Conservation (phyloP, 1,140 invertebrate genomes). For the Neodiprion fabricii region DNA sequence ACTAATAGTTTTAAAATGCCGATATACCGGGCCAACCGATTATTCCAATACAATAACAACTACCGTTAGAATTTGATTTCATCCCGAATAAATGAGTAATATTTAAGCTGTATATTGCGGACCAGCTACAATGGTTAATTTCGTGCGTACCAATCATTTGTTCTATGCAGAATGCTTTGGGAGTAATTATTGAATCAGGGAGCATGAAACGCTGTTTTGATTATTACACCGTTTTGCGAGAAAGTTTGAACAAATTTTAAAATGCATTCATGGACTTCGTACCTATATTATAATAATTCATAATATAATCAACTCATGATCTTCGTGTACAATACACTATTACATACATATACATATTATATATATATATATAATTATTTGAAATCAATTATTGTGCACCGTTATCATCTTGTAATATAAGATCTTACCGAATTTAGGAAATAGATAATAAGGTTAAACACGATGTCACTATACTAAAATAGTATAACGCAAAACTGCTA, state of each 20-base stretch:
- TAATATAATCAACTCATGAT: conserved; percentile 33
- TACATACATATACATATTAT: not conserved
- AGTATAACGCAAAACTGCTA: not conserved
- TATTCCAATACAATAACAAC: conserved; percentile 8
- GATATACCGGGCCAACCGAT: not conserved
- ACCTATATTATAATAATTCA: conserved; percentile 33
- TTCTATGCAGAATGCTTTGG: not conserved
- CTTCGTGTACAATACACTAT: conserved; percentile 19
- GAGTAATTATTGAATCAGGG: not conserved
- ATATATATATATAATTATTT: no score
- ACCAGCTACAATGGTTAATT: not conserved
- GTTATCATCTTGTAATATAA: conserved; percentile 2
- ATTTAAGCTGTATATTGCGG: not conserved
- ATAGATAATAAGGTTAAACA: not conserved
- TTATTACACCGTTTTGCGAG: not conserved
- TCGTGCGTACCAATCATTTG: not conserved
- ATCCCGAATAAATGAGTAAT: not conserved
- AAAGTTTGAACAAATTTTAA: not conserved
- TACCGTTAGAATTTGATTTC: conserved; percentile 3
- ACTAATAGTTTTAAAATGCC: not conserved
- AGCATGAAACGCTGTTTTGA: not conserved
- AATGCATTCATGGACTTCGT: not conserved
- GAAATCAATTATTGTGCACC: no score
- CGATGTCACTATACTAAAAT: not conserved
- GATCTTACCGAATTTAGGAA: not conserved